Base-by-base conservation (phyloP, 2,797 vertebrate species). In the Cygnus olor region DNA sequence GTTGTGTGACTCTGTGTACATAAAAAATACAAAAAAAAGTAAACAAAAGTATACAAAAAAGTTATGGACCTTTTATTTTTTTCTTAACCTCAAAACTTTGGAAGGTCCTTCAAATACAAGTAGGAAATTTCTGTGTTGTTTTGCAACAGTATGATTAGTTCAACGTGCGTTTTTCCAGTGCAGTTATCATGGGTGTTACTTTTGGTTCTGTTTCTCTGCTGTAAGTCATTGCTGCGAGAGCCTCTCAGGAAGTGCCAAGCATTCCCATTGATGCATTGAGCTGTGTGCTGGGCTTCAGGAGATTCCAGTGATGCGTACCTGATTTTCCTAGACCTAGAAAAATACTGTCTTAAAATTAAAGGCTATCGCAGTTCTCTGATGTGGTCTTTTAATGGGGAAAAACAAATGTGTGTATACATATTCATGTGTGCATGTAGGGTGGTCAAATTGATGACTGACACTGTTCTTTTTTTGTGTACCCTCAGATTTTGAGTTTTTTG, bases 21-120 rank as follows among this genome's bases (percentile, higher is more conserved):
- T 49, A 24, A 49, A 18, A 30, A 80, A 58, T 42, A 56, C 3
- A 28, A 21, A 65, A n/a, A 40, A 47, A 49, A 24, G 7, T 24
- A 58, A 45, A 60, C 3, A 21, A 24, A 65, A 36, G 32, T 22
- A 20, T 6, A 36, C 14, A 30, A 4, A 47, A 40, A 0, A 0
- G 20, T 4, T 7, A 15, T 2, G 15, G 22, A 7, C 27, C 45
- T 40, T 60, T 70, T 22, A 5, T 6, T 65, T 36, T 56, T 30
- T 66, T 12, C 13, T 25, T 51, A 15, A 45, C 42, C 64, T 45
- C 30, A 66, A 16, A 10, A 16, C 14, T 45, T 24, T 24, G 42
- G 10, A 66, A 45, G 30, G 6, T 45, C 40, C 42, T 65, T 44
- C 28, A 45, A 22, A 56, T 56, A 19, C 30, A 65, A 18, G 28